phyloP scores from a whole-genome alignment of 1,140 invertebrate genomes.

The Zaprionus taronus region DNA sequence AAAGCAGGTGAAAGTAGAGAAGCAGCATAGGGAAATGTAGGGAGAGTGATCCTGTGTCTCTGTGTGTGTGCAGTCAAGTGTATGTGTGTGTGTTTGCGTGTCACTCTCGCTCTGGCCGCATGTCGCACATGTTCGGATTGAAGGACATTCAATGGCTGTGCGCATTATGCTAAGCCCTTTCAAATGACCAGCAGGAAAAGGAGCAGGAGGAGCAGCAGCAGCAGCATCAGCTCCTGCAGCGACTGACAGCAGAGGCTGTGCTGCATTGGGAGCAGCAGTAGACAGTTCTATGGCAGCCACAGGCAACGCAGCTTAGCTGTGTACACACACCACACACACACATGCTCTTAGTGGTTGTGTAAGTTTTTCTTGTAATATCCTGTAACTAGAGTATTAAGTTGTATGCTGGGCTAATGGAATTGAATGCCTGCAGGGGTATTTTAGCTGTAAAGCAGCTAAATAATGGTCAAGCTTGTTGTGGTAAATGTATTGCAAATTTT shows the following conservation, averaged over 20 bases:
- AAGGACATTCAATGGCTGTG: constrained; percentile 53
- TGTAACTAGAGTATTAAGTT: constrained; percentile 37
- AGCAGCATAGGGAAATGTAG: constrained; percentile 14
- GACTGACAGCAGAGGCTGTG: constrained; percentile 15
- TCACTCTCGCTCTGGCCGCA: constrained; percentile 34
- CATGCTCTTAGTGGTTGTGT: neutral
- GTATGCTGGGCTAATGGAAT: constrained; percentile 17
- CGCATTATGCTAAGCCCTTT: constrained; percentile 60
- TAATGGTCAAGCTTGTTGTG: neutral
- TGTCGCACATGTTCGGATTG: constrained; percentile 53
- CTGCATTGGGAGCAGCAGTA: neutral
- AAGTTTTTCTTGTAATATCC: constrained; percentile 35
- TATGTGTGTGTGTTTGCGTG: constrained; percentile 34
- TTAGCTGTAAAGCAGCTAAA: neutral
- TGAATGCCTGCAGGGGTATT: neutral
- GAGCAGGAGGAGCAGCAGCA: constrained; percentile 4
- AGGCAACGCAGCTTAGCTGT: constrained; percentile 33
- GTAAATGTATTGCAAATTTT: neutral
- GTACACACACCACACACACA: constrained; percentile 13
- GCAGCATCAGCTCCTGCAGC: constrained; percentile 24
- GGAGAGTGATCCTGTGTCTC: neutral
- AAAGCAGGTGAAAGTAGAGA: neutral
- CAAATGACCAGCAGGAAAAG: constrained; percentile 50
- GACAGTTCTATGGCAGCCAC: constrained; percentile 29
- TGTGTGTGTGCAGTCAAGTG: constrained; percentile 14